Evolutionary conservation across 2,113 vertebrate species (phyloP).

Genomic region (Pseudorhombus dupliciocellatus): DNA sequence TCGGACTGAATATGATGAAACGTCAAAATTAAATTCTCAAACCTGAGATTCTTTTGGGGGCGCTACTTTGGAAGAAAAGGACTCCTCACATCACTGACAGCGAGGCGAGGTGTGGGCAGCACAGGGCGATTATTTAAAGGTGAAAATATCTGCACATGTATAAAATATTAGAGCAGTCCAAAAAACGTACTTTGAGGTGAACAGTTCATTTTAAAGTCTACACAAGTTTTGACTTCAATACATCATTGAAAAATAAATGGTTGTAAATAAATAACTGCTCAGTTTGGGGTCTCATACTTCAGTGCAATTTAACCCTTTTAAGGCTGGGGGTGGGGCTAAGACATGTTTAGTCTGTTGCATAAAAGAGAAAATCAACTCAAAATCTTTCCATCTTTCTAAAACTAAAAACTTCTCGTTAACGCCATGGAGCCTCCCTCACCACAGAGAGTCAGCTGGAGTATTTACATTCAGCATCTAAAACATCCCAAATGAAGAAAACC

Average conservation of each 20-base stretch:
- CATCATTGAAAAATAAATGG: background rate
- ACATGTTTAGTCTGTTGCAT: constrained; percentile 11
- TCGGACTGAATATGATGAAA: background rate
- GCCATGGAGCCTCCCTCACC: background rate
- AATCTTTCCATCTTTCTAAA: constrained; percentile 12
- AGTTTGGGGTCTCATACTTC: constrained; percentile 33
- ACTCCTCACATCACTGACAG: no score
- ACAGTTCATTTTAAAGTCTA: background rate
- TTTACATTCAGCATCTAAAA: constrained; percentile 25
- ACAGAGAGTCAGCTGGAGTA: background rate
- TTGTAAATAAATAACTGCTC: constrained; percentile 1
- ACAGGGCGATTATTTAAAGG: background rate
- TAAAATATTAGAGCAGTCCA: background rate
- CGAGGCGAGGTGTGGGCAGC: background rate
- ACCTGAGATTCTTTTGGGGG: background rate
- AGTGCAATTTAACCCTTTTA: constrained; percentile 37
- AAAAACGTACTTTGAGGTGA: background rate
- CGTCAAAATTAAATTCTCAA: background rate
- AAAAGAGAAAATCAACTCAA: constrained; percentile 17
- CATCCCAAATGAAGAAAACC: constrained; percentile 28
- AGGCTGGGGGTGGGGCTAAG: constrained; percentile 11
- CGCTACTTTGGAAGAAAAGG: background rate
- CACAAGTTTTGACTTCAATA: background rate
- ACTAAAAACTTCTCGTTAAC: background rate
- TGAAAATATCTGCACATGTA: background rate